Percentiles rank a stretch among this genome's conserved stretches.
phyloP scores from a whole-genome alignment of 2,113 vertebrate species.

The Embiotoca jacksoni region DNA sequence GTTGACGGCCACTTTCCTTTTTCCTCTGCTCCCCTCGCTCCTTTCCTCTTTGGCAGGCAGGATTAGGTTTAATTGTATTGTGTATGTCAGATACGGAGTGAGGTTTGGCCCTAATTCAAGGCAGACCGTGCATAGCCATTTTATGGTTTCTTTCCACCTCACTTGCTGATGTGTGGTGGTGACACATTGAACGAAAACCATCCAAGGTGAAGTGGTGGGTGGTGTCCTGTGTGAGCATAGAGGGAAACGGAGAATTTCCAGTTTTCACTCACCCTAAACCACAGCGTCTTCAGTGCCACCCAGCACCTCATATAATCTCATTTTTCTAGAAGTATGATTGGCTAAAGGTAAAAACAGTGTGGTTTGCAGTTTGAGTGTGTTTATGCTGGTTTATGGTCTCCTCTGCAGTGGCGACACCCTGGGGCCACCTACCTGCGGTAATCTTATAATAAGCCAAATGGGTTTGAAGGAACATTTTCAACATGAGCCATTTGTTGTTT shows the following conservation, averaged over 20 bases:
- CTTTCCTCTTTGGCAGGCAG: slow-evolving; percentile 64
- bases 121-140: slow-evolving; percentile 72
- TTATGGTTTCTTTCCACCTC: slow-evolving; percentile 77
- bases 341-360: slow-evolving; percentile 25
- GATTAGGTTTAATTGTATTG: slow-evolving; percentile 79
- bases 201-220: slow-evolving; percentile 41
- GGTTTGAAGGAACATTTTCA: slow-evolving; percentile 56
- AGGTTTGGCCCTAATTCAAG: slow-evolving; percentile 77
- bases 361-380: slow-evolving; percentile 39
- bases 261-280: slow-evolving; percentile 40
- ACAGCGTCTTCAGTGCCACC: slow-evolving; percentile 30
- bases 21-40: slow-evolving; percentile 12
- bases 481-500: slow-evolving; percentile 60
- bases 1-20: slow-evolving; percentile 49
- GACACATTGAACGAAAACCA: slow-evolving; percentile 79
- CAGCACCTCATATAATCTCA: slow-evolving; percentile 14
- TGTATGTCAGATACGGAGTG: slow-evolving; percentile 77
- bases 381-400: slow-evolving; percentile 21
- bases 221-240: background rate
- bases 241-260: slow-evolving; percentile 38
- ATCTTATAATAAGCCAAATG: slow-evolving; percentile 68
- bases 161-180: slow-evolving; percentile 71
- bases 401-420: slow-evolving; percentile 40
- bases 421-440: slow-evolving; percentile 55
- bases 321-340: slow-evolving; percentile 21